Percentiles rank a stretch among this genome's conserved stretches.
Conservation (phyloP, 2,113 vertebrate species). For the Pseudorasbora parva region DNA sequence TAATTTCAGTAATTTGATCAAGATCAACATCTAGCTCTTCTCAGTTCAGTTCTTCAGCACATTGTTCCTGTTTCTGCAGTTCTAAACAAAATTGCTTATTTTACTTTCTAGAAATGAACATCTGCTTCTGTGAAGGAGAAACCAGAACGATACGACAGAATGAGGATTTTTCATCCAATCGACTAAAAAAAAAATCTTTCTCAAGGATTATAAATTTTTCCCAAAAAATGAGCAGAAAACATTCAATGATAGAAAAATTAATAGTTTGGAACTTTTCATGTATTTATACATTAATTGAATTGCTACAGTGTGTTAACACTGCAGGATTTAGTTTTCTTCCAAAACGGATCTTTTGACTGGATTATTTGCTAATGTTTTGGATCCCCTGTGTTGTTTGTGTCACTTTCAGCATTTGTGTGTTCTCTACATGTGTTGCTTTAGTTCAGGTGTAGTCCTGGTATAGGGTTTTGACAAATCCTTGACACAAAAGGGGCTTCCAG, state of each 20-base stretch:
- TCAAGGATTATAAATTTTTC: too few species aligned
- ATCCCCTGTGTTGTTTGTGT: background rate
- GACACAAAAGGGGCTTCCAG: background rate
- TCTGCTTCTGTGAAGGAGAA: background rate
- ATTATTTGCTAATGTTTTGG: background rate
- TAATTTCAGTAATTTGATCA: too few species aligned
- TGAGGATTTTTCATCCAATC: background rate
- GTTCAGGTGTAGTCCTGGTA: background rate
- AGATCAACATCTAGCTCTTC: too few species aligned
- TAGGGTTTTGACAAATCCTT: background rate
- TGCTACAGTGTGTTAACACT: background rate
- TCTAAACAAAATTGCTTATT: background rate
- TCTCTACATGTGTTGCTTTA: background rate
- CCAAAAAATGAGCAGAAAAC: too few species aligned
- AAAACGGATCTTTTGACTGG: too few species aligned
- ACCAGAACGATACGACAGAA: background rate
- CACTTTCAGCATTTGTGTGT: background rate
- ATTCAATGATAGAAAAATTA: too few species aligned
- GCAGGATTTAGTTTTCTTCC: too few species aligned
- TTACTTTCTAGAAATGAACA: background rate
- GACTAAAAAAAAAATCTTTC: background rate
- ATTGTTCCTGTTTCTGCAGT: too few species aligned
- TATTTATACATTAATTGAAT: background rate
- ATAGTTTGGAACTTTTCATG: background rate
- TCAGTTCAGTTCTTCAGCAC: too few species aligned